Percentiles rank a stretch among this genome's conserved stretches.
These are phyloP conservation scores for Astyanax mexicanus DNA, from an alignment of 2,797 vertebrate genomes.

Conservation along the genomic window DNA sequence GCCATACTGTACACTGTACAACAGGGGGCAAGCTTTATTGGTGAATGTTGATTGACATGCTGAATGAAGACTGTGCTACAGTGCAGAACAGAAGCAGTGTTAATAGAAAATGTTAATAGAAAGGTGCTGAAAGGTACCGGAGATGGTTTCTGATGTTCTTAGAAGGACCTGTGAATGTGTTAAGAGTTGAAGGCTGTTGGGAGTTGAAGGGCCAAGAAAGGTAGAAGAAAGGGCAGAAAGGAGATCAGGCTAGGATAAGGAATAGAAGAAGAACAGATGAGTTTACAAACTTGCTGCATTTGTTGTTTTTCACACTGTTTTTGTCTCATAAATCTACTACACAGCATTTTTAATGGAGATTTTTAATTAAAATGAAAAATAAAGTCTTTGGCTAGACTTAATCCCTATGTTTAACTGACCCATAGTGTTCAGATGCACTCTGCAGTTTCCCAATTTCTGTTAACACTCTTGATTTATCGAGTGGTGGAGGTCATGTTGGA, in stretches of 20 bases:
- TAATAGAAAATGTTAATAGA: neutral
- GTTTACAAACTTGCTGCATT: neutral
- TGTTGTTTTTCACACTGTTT: neutral
- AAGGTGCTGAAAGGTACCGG: neutral
- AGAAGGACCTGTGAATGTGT: neutral
- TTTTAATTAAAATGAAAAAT: too few species aligned
- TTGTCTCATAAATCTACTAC: neutral
- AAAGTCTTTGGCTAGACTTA: too few species aligned
- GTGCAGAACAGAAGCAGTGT: neutral
- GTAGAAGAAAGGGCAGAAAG: neutral
- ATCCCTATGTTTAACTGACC: too few species aligned
- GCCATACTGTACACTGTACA: slow-evolving; percentile 6
- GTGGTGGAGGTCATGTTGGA: neutral
- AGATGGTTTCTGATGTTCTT: neutral
- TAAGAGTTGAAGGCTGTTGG: neutral
- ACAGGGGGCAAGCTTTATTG: neutral
- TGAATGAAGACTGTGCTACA: too few species aligned
- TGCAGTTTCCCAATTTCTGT: too few species aligned
- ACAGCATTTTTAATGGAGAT: too few species aligned
- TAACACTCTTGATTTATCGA: neutral
- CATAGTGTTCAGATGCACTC: neutral
- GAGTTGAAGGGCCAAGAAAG: neutral
- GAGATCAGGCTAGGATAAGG: neutral
- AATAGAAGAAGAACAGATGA: neutral
- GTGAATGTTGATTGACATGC: too few species aligned